Percentiles rank a stretch among this genome's conserved stretches.
Conservation (phyloP, 2,888 invertebrate species). For the Leucophenga maculata region DNA sequence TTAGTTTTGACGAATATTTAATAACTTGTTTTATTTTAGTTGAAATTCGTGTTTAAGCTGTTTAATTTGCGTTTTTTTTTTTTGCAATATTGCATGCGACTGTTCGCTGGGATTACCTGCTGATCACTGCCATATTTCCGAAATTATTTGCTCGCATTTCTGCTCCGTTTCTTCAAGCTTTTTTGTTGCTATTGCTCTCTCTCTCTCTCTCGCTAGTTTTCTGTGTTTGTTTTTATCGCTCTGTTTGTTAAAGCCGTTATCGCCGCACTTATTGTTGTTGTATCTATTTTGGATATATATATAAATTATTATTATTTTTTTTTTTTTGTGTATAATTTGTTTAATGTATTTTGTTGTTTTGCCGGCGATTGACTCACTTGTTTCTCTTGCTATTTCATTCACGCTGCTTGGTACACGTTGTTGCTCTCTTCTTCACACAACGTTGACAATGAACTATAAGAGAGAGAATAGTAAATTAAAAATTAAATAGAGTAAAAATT, state of each 20-base stretch:
- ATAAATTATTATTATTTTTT: too few species aligned
- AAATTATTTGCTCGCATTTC: conserved; percentile 49
- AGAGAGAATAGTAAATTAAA: too few species aligned
- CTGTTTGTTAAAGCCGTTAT: conserved; percentile 32
- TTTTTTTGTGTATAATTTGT: neutral
- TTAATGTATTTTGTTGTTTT: neutral
- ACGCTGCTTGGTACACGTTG: too few species aligned
- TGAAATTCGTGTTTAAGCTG: conserved; percentile 4
- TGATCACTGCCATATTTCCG: conserved; percentile 66
- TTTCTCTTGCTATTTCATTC: too few species aligned
- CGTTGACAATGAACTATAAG: too few species aligned
- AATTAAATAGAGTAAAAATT: neutral
- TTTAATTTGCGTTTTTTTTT: conserved; percentile 23
- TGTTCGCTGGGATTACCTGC: conserved; percentile 66
- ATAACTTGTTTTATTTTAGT: neutral
- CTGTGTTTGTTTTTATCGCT: conserved; percentile 33
- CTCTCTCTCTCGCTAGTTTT: conserved; percentile 2
- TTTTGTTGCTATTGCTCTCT: neutral
- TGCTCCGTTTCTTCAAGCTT: conserved; percentile 11
- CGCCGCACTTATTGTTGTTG: conserved; percentile 48
- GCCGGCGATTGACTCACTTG: neutral
- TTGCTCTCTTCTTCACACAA: too few species aligned
- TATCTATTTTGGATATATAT: conserved; percentile 20
- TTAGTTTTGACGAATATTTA: too few species aligned
- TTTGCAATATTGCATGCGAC: conserved; percentile 40